These are phyloP conservation scores for Poecilobothrus nobilitatus DNA, from an alignment of 2,888 invertebrate genomes.

Conservation along the genomic window DNA sequence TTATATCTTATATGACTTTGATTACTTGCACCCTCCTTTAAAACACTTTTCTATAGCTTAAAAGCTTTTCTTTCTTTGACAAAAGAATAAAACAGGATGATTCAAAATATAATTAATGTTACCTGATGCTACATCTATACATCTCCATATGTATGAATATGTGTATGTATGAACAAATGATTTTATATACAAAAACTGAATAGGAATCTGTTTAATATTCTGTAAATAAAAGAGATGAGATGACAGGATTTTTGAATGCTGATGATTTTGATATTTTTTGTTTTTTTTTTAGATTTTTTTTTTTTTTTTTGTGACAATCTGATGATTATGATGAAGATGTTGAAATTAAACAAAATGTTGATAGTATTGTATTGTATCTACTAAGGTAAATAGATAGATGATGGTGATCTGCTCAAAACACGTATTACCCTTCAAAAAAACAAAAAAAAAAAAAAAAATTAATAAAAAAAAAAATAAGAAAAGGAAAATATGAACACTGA, in stretches of 20 bases:
- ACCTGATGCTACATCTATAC: too few species aligned
- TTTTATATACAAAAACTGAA: neutral
- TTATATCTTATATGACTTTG: too few species aligned
- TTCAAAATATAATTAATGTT: too few species aligned
- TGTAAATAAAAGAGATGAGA: neutral
- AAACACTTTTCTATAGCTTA: too few species aligned
- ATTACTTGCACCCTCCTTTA: too few species aligned
- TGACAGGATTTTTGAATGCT: neutral
- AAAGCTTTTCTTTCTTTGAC: too few species aligned
- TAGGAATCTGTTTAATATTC: neutral
- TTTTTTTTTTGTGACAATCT: neutral
- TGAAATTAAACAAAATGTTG: neutral
- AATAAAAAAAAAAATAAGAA: neutral
- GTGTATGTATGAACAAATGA: too few species aligned
- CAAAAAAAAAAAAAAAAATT: neutral
- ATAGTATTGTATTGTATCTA: neutral
- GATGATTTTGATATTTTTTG: neutral
- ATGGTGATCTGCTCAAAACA: neutral
- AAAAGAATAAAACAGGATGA: too few species aligned
- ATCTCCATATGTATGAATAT: too few species aligned
- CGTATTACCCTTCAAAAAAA: conserved; percentile 4
- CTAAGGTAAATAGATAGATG: neutral
- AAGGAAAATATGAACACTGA: too few species aligned
- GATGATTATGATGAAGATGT: neutral
- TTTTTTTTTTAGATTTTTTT: too few species aligned